These are phyloP conservation scores for Hystrix cristata DNA, from an alignment of 2,113 vertebrate species.

Conservation along the genomic window DNA sequence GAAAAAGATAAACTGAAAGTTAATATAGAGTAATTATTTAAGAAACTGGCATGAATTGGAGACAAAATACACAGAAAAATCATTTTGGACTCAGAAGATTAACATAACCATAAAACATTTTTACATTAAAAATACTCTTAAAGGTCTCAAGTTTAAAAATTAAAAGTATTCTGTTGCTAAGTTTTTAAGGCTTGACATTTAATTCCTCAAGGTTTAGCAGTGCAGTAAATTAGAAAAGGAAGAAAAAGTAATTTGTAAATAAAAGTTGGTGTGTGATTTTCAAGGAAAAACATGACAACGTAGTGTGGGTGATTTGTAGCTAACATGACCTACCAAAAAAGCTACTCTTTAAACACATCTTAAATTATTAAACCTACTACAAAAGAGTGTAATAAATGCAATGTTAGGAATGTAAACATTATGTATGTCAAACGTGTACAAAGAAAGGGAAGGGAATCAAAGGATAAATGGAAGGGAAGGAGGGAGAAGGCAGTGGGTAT, in stretches of 20 bases:
- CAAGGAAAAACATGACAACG: background rate
- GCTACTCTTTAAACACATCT: background rate
- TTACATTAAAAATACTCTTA: background rate
- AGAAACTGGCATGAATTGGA: background rate
- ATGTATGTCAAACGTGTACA: too few relatives aligned
- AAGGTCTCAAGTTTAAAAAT: background rate
- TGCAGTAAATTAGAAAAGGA: background rate
- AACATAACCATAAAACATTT: background rate
- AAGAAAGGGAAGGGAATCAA: too few relatives aligned
- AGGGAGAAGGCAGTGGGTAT: too few relatives aligned
- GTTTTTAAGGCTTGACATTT: background rate
- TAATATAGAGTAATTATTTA: background rate
- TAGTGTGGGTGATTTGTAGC: background rate
- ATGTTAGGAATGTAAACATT: background rate
- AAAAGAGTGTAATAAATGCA: background rate
- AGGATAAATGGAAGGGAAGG: too few relatives aligned
- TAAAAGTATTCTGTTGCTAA: background rate
- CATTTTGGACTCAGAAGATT: background rate
- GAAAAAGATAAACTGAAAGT: background rate
- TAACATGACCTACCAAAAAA: background rate
- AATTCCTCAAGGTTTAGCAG: background rate
- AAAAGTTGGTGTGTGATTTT: slow-evolving; percentile 22
- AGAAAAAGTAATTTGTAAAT: background rate
- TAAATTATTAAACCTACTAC: background rate
- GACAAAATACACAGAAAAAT: background rate